phyloP scores from a whole-genome alignment of 2,888 invertebrate species.

The Geophilus truncorum region DNA sequence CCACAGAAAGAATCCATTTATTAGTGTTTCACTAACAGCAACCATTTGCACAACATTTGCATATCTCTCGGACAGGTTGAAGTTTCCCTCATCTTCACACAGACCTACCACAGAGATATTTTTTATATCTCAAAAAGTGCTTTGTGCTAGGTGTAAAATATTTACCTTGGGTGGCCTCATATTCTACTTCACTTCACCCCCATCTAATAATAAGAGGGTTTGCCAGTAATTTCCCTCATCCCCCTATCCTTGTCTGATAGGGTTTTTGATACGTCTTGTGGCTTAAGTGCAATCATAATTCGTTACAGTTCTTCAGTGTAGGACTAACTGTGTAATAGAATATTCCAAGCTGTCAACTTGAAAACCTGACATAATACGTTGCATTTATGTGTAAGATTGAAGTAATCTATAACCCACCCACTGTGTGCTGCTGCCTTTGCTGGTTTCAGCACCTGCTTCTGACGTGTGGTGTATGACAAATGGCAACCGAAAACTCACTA shows the following conservation, averaged over 20 bases:
- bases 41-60: too few relatives aligned
- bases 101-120: background rate
- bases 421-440: constrained; percentile 4
- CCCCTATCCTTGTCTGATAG: background rate
- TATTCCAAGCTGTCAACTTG: background rate
- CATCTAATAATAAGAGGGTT: constrained; percentile 15
- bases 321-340: background rate
- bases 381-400: constrained; percentile 23
- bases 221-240: background rate
- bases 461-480: constrained; percentile 27
- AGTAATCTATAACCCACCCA: constrained; percentile 27
- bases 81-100: too few relatives aligned
- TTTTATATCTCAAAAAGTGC: background rate
- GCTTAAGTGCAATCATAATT: background rate
- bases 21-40: too few relatives aligned
- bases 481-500: constrained; percentile 4
- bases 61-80: too few relatives aligned
- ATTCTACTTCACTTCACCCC: background rate
- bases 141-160: background rate
- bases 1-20: too few relatives aligned
- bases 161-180: constrained; percentile 12
- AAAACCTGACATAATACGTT: constrained; percentile 11
- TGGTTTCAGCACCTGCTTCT: constrained; percentile 29
- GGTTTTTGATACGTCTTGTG: constrained; percentile 2
- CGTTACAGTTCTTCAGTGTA: background rate